Evolutionary conservation across 2,888 invertebrate species (phyloP), one percentile per base, ranked within the genome.

Genomic region (Drosophila rubida): DNA sequence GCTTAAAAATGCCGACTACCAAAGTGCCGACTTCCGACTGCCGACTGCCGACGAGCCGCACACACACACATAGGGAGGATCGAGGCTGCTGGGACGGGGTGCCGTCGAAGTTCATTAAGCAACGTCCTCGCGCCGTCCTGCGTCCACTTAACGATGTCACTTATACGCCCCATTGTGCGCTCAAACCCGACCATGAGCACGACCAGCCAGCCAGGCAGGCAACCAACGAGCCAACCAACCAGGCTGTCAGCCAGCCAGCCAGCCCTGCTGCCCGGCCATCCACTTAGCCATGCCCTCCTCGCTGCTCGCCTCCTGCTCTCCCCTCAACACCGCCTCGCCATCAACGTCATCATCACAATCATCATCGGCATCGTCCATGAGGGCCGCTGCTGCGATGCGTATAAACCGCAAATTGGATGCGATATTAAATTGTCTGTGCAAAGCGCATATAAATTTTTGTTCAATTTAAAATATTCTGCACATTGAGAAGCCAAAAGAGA

Each of bases 381-480:
- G 62, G 27, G 35, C 49, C 48, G 46, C 66, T 72, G 73, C 69
- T 79, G 75, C 81, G 87, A 89, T 80, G 88, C 88, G 89, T 84
- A 90, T 89, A 90, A 90, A 90, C 91, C 91, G 89, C 91, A 91
- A 91, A 91, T 91, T 91, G 91, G 91, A 91, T 90, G 89, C 88
- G 89, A 90, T 91, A 91, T 90, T 91, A 91, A 91, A 91, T 91
- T 91, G 91, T 88, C 90, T 90, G 91, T 91, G 86, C 89, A 90
- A 90, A 89, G 89, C 89, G 88, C 84, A 87, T 86, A 89, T 89
- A 90, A 87, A 90, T 87, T 89, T 87, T 84, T 83, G 80, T 89
- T 89, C 90, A 90, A 90, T 89, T 90, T 90, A 88, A 90, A 82
- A 80, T 86, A 85, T 80, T 83, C 76, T 73, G 74, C 65, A 77